phyloP scores from a whole-genome alignment of 2,888 invertebrate genomes.

The Steromphala cineraria region DNA sequence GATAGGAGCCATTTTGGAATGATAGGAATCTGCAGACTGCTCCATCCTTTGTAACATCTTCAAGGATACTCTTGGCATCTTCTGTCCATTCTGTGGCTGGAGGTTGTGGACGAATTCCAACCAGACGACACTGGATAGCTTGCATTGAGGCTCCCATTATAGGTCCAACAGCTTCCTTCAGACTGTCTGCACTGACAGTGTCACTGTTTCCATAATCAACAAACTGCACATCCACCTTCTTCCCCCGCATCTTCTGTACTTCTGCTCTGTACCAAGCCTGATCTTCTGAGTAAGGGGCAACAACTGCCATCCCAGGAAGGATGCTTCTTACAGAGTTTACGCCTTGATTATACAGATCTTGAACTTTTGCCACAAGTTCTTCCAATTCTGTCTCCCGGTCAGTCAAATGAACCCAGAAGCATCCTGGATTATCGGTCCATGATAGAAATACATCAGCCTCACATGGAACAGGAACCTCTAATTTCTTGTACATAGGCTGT shows the following conservation, averaged over 20 bases:
- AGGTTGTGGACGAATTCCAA: conserved; percentile 43
- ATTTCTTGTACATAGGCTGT: background rate
- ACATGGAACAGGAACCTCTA: conserved; percentile 28
- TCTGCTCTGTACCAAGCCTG: conserved; percentile 62
- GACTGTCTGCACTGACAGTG: conserved; percentile 40
- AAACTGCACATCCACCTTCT: conserved; percentile 49
- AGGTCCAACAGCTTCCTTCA: conserved; percentile 43
- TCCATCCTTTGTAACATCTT: conserved; percentile 54
- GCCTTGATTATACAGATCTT: conserved; percentile 34
- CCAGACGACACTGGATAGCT: conserved; percentile 55
- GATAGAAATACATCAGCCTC: conserved; percentile 47
- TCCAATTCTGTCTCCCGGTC: conserved; percentile 42
- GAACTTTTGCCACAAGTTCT: conserved; percentile 51
- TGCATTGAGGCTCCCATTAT: conserved; percentile 46
- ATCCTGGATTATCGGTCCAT: conserved; percentile 51
- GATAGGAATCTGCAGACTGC: conserved; percentile 50
- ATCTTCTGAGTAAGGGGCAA: conserved; percentile 57
- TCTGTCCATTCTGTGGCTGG: conserved; percentile 42
- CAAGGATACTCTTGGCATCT: conserved; percentile 57
- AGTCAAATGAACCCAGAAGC: conserved; percentile 58
- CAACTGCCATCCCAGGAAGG: conserved; percentile 33
- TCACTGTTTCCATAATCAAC: conserved; percentile 70
- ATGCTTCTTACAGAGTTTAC: conserved; percentile 17
- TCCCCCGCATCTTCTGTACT: conserved; percentile 37
- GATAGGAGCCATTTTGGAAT: conserved; percentile 32